Percentiles rank a stretch among this genome's conserved stretches.
Evolutionary conservation across 2,797 vertebrate genomes (phyloP).

Genomic region (Rhabdophis nuchalis): DNA sequence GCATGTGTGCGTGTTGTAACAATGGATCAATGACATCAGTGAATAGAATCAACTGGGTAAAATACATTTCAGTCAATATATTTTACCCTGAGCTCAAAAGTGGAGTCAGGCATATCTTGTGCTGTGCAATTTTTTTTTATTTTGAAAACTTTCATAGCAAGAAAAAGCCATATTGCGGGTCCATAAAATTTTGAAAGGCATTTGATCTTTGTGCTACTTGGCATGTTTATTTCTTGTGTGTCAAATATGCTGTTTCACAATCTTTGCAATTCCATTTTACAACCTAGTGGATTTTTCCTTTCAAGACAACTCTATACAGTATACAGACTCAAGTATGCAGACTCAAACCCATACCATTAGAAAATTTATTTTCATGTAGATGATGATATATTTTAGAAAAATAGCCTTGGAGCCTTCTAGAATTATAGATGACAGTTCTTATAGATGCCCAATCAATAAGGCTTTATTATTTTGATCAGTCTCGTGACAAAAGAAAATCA

Average conservation of each 20-base stretch:
- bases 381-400: not conserved
- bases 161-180: not conserved
- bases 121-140: not conserved
- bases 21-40: not conserved
- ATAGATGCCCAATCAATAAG: not conserved
- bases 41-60: not conserved
- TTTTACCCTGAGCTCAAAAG: not conserved
- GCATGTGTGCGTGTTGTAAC: not conserved
- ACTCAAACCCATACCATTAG: not conserved
- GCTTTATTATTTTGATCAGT: not conserved
- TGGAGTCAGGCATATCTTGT: not conserved
- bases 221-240: not conserved
- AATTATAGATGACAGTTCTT: not conserved
- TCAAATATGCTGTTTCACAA: not conserved
- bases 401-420: not conserved
- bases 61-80: not conserved
- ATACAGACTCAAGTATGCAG: not conserved
- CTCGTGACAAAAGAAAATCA: not conserved
- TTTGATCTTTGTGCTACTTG: not conserved
- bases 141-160: not conserved
- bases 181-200: not conserved
- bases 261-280: not conserved
- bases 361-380: not conserved
- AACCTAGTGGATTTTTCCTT: not conserved
- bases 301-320: not conserved